Conservation (phyloP, 2,797 vertebrate species). For the Tragopan temminckii region DNA sequence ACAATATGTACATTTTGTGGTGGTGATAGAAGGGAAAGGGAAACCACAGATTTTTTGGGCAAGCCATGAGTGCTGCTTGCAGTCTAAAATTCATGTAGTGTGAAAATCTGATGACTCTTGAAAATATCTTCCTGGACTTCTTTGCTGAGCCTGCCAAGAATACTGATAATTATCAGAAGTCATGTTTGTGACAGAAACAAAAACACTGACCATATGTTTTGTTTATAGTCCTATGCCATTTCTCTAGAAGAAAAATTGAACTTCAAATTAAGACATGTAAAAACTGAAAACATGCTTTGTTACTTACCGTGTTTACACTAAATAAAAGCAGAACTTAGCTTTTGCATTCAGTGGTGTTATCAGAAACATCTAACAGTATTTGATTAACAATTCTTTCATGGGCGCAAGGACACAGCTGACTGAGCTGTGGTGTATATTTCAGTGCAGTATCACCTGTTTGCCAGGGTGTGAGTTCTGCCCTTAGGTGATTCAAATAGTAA, state of each 20-base stretch:
- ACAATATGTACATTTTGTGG: not conserved
- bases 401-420: not conserved
- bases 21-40: too few species aligned
- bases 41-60: not conserved
- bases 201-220: not conserved
- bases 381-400: not conserved
- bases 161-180: not conserved
- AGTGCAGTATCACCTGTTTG: not conserved
- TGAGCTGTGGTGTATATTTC: not conserved
- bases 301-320: not conserved
- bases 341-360: not conserved
- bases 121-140: not conserved
- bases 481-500: not conserved
- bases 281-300: not conserved
- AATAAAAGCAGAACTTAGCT: not conserved
- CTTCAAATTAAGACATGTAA: not conserved
- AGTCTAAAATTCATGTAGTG: not conserved
- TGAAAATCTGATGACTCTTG: slow-evolving; percentile 35
- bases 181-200: slow-evolving; percentile 26
- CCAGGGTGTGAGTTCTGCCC: accelerated
- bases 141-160: slow-evolving; percentile 20
- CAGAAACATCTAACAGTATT: not conserved
- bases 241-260: not conserved
- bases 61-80: not conserved
- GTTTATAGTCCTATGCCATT: not conserved